phyloP scores from a whole-genome alignment of 2,797 vertebrate species.

The Diplodus sargus region DNA sequence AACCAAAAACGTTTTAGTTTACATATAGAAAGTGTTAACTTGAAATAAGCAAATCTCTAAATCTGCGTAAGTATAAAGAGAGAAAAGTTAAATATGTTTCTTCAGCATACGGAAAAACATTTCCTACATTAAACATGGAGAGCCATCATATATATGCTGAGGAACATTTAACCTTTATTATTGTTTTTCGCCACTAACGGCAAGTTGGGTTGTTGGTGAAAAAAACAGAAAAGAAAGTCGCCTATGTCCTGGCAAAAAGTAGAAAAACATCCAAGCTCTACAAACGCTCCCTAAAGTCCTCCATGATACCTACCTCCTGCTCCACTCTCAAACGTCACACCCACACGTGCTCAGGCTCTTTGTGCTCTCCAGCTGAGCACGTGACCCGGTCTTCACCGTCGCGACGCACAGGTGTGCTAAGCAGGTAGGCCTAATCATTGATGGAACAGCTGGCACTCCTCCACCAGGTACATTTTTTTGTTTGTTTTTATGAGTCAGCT shows the following conservation, averaged over 20 bases:
- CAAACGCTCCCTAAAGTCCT: accelerated
- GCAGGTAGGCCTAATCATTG: background rate
- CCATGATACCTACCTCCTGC: conserved; percentile 46
- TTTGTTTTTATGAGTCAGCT: background rate
- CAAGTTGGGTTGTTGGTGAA: background rate
- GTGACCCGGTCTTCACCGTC: background rate
- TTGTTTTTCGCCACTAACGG: background rate
- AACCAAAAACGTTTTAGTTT: too few relatives aligned
- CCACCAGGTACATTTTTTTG: background rate
- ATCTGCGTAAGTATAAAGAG: too few relatives aligned
- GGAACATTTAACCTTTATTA: background rate
- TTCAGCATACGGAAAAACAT: background rate
- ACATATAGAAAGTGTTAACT: background rate
- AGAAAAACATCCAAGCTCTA: background rate
- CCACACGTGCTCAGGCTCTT: conserved; percentile 20
- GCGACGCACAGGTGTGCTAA: conserved; percentile 45
- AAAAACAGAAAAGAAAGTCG: background rate
- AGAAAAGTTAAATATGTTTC: too few relatives aligned
- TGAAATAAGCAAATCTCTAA: background rate
- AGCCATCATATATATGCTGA: background rate
- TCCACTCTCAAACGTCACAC: background rate
- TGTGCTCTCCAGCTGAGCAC: conserved; percentile 23
- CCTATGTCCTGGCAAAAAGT: background rate
- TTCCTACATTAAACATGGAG: background rate
- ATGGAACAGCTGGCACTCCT: accelerated